Base-by-base conservation (phyloP, 2,113 vertebrate genomes). In the Lophius piscatorius region DNA sequence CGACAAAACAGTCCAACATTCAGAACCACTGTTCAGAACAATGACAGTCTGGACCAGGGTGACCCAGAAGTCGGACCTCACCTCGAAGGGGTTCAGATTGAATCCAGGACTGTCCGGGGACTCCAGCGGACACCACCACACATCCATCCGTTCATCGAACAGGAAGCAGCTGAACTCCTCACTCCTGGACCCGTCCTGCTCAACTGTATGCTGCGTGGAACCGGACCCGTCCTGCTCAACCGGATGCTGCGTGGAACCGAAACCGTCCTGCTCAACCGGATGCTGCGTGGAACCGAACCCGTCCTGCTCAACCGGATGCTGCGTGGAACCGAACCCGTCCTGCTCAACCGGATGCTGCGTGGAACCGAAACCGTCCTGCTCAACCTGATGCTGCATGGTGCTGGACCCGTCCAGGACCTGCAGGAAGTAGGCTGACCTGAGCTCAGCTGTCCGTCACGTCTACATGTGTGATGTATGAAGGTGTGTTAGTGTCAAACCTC, bases 131-230 rank as follows among this genome's bases (percentile, higher is more conserved):
- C 46, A 63, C 71, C 74, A 84, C 74, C 63, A 62, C 28, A 72
- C 45, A 1, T 72, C 68, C 39, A 90, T 81, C 78, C 90, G 92
- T 77, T 89, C 88, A 33, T 90, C 70, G 70, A 77, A 81, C 49
- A 78, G 78, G 60, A 90, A 92, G 76, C 87, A 92, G 78, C 85
- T 87, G 46, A 88, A 89, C 73, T 95, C 92, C 61, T 94, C 92
- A 87, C 87, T n/a, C n/a, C n/a, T n/a, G n/a, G n/a, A n/a, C n/a
- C n/a, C n/a, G n/a, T n/a, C n/a, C n/a, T n/a, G n/a, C n/a, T n/a
- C n/a, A n/a, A n/a, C n/a, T n/a, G n/a, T n/a, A n/a, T n/a, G n/a
- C n/a, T n/a, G n/a, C n/a, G n/a, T n/a, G n/a, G n/a, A n/a, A n/a
- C n/a, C n/a, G n/a, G n/a, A n/a, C n/a, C n/a, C n/a, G n/a, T n/a